Evolutionary conservation across 2,113 vertebrate species (phyloP).

Genomic region (Lampris megalopsis): DNA sequence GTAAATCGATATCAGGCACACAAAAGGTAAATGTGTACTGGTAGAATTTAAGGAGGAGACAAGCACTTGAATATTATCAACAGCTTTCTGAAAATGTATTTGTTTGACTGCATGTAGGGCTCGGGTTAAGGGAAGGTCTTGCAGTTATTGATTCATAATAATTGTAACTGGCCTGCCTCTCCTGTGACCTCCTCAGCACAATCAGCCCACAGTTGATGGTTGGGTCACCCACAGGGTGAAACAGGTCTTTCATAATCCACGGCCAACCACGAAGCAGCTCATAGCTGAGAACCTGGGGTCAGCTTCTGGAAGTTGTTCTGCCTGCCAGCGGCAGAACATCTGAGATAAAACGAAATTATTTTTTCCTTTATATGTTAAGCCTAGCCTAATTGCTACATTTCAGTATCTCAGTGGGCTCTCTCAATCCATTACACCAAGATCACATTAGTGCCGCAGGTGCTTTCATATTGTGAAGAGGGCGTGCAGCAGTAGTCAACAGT

Average conservation of each 20-base stretch:
- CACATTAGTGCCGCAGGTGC: constrained; percentile 32
- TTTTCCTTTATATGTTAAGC: background rate
- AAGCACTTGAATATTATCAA: background rate
- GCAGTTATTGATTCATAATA: constrained; percentile 41
- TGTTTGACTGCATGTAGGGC: background rate
- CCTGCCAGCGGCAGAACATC: constrained; percentile 31
- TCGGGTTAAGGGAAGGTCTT: constrained; percentile 3
- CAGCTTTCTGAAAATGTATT: background rate
- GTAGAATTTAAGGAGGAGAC: background rate
- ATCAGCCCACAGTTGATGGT: constrained; percentile 21
- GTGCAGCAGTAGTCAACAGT: constrained; percentile 2
- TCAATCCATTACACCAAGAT: constrained; percentile 16
- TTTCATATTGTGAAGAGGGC: constrained; percentile 20
- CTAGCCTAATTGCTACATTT: constrained; percentile 34
- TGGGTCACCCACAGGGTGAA: constrained; percentile 59
- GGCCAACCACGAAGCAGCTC: constrained; percentile 38
- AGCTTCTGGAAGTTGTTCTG: constrained; percentile 48
- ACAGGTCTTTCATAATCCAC: constrained; percentile 54
- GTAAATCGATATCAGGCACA: background rate
- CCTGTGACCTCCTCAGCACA: constrained; percentile 28
- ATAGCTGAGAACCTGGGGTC: constrained; percentile 32
- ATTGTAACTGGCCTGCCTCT: constrained; percentile 15
- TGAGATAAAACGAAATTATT: background rate
- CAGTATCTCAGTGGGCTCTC: constrained; percentile 32
- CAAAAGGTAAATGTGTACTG: background rate